A percentile compares a stretch with the other conserved stretches of the same genome.
These are phyloP conservation scores for Acropternis orthonyx DNA, from an alignment of 2,797 vertebrate species.

Conservation along the genomic window DNA sequence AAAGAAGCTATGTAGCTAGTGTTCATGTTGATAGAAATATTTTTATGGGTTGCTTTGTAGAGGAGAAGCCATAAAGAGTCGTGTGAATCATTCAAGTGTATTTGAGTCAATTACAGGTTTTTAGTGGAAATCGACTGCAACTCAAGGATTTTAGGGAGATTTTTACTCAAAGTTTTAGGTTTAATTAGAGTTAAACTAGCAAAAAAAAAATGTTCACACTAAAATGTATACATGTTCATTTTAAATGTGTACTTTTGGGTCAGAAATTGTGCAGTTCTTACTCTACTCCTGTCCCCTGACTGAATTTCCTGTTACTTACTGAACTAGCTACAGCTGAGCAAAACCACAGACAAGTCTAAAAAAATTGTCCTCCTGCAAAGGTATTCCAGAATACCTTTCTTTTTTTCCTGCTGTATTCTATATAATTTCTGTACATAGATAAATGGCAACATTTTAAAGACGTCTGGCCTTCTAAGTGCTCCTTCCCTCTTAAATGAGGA, in stretches of 20 bases:
- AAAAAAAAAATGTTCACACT: neutral
- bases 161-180: neutral
- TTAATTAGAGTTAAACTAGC: neutral
- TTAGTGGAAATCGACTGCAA: neutral
- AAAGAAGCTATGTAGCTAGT: neutral
- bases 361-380: neutral
- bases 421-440: neutral
- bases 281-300: neutral
- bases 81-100: neutral
- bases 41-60: neutral
- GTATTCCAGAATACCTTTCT: neutral
- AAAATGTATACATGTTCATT: fast-evolving
- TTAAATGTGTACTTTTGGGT: neutral
- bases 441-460: neutral
- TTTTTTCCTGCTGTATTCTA: neutral
- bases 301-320: neutral
- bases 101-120: neutral
- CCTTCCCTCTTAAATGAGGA: neutral
- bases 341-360: neutral
- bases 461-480: neutral
- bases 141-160: neutral
- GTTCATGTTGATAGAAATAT: neutral
- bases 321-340: neutral
- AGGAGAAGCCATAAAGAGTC: neutral
- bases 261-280: neutral